These are phyloP conservation scores for Clistopyga incitator DNA, from an alignment of 2,888 invertebrate species.

Conservation along the genomic window DNA sequence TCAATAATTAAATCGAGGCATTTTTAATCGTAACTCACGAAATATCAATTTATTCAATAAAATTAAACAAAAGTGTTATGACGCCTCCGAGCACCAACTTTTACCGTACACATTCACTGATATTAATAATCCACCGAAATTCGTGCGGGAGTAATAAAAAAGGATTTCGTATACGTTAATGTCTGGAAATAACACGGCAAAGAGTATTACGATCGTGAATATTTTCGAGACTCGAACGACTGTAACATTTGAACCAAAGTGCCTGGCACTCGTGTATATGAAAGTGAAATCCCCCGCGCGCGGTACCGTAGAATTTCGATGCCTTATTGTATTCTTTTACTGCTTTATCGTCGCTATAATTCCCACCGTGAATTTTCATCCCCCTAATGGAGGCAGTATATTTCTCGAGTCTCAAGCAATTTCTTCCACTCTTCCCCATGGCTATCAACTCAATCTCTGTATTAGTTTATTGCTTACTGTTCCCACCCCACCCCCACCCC, in stretches of 20 bases:
- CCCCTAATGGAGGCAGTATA: constrained; percentile 58
- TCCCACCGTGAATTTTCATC: constrained; percentile 65
- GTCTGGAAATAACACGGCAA: not conserved
- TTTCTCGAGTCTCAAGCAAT: constrained; percentile 32
- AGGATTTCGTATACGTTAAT: not conserved
- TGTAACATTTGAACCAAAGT: constrained; percentile 27
- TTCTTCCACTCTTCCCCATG: constrained; percentile 35
- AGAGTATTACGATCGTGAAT: not conserved
- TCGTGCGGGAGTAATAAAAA: not conserved
- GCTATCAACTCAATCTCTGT: constrained; percentile 50
- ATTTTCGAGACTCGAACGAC: constrained; percentile 12
- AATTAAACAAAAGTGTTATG: too few species aligned
- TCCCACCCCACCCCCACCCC: too few species aligned
- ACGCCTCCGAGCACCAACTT: too few species aligned
- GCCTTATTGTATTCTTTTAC: constrained; percentile 57
- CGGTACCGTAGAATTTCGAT: constrained; percentile 11
- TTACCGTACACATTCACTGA: too few species aligned
- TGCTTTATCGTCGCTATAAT: constrained; percentile 62
- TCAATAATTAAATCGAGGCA: too few species aligned
- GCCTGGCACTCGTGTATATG: constrained; percentile 7
- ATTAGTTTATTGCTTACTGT: too few species aligned
- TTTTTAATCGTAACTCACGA: too few species aligned
- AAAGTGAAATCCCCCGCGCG: constrained; percentile 59
- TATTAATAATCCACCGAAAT: too few species aligned
- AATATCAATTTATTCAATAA: too few species aligned